phyloP scores from a whole-genome alignment of 1,140 invertebrate species.

The Drosophila athabasca region DNA sequence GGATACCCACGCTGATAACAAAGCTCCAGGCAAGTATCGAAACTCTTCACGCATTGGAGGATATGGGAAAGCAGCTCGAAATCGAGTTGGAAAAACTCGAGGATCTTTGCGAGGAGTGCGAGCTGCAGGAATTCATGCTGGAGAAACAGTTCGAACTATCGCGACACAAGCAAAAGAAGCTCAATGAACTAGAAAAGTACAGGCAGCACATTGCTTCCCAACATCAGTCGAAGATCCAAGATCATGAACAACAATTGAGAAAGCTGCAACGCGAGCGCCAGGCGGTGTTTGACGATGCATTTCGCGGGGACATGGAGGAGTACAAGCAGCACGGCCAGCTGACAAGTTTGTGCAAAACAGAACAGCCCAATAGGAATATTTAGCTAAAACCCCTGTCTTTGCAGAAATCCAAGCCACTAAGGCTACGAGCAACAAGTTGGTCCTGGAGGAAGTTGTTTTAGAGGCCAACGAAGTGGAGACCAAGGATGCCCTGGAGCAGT shows the following conservation, averaged over 20 bases:
- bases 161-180: conserved; percentile 87
- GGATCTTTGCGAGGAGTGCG: conserved; percentile 88
- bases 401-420: conserved; percentile 54
- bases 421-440: conserved; percentile 58
- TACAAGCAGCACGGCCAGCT: conserved; percentile 87
- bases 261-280: conserved; percentile 87
- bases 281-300: conserved; percentile 88
- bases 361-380: too few relatives aligned
- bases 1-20: conserved; percentile 86
- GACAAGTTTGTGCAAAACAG: conserved; percentile 84
- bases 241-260: conserved; percentile 85
- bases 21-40: conserved; percentile 85
- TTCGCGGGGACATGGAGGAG: conserved; percentile 87
- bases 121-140: conserved; percentile 86
- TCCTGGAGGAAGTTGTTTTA: conserved; percentile 85
- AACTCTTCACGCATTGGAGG: conserved; percentile 86
- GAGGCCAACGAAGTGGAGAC: conserved; percentile 83
- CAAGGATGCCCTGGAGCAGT: conserved; percentile 85
- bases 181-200: conserved; percentile 76
- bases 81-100: conserved; percentile 86
- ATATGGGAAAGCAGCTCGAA: conserved; percentile 87
- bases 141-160: conserved; percentile 88
- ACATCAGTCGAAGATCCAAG: conserved; percentile 86
- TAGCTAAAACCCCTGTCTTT: neutral
- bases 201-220: conserved; percentile 86